Conservation (phyloP, 2,888 invertebrate species). For the Pterostichus niger region DNA sequence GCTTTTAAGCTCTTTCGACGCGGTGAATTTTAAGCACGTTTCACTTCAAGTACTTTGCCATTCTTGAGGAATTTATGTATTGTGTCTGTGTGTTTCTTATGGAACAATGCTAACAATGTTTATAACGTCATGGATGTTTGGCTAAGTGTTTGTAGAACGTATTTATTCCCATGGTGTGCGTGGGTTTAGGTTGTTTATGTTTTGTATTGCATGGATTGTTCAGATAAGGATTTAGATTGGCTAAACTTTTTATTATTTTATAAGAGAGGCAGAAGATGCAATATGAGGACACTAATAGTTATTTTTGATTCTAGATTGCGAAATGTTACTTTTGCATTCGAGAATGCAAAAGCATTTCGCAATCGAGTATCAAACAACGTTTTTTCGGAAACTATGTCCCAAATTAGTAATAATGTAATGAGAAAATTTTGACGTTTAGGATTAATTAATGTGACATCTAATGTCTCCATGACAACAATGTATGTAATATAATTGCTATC, state of each 20-base stretch:
- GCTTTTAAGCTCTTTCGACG: constrained; percentile 29
- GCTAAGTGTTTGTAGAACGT: neutral
- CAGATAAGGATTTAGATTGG: neutral
- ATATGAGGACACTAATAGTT: too few species aligned
- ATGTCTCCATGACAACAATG: too few species aligned
- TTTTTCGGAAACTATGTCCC: too few species aligned
- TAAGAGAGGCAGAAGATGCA: too few species aligned
- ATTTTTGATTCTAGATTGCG: too few species aligned
- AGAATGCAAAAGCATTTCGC: too few species aligned
- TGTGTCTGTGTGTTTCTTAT: neutral
- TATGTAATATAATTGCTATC: too few species aligned
- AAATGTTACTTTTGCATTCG: too few species aligned
- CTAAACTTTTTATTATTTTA: neutral
- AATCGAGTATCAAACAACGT: too few species aligned
- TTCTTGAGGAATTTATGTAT: neutral
- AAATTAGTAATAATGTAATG: too few species aligned
- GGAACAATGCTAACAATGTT: constrained; percentile 23
- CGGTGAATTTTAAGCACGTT: constrained; percentile 37
- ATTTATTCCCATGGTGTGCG: neutral
- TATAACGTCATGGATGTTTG: neutral
- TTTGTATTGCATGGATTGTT: neutral
- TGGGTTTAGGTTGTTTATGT: constrained; percentile 2
- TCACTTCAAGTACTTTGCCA: neutral
- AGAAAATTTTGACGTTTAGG: too few species aligned
- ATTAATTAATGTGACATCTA: too few species aligned